phyloP scores from a whole-genome alignment of 2,888 invertebrate genomes.

The Amorpha juglandis region DNA sequence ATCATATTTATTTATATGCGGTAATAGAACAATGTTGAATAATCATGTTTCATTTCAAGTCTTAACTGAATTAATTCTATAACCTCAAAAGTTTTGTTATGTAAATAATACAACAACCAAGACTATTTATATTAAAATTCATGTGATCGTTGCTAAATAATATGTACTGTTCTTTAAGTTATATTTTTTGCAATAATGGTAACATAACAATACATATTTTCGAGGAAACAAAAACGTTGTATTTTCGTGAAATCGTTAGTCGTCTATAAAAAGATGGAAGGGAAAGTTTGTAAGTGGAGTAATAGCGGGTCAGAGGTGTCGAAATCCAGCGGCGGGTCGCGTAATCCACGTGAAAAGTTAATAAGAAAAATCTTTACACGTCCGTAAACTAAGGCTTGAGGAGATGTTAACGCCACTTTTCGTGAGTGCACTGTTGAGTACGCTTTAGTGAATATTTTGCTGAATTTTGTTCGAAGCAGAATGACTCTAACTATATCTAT shows the following conservation, averaged over 20 bases:
- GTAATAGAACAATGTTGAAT: neutral
- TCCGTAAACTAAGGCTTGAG: conserved; percentile 17
- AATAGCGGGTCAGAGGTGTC: conserved; percentile 17
- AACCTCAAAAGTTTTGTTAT: conserved; percentile 10
- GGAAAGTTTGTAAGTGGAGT: conserved; percentile 5
- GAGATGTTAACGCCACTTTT: conserved; percentile 13
- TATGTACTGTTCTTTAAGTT: neutral
- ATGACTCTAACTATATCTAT: too few relatives aligned
- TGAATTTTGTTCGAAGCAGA: neutral
- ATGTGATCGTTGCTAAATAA: conserved; percentile 2
- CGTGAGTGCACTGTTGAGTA: conserved; percentile 9
- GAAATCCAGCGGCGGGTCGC: conserved; percentile 15
- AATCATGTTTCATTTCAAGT: conserved; percentile 3
- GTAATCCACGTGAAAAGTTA: conserved; percentile 27
- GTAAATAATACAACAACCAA: neutral
- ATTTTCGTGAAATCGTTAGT: neutral
- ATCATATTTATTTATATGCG: neutral
- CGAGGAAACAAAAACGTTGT: too few relatives aligned
- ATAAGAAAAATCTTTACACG: conserved; percentile 22
- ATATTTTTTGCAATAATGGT: neutral
- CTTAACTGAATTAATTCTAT: neutral
- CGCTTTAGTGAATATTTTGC: conserved; percentile 13
- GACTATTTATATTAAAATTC: conserved; percentile 3
- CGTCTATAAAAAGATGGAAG: conserved; percentile 6
- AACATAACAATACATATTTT: neutral